Evolutionary conservation across 2,797 vertebrate genomes (phyloP), one percentile per base, ranked within the genome.

Genomic region (Knipowitschia caucasica): DNA sequence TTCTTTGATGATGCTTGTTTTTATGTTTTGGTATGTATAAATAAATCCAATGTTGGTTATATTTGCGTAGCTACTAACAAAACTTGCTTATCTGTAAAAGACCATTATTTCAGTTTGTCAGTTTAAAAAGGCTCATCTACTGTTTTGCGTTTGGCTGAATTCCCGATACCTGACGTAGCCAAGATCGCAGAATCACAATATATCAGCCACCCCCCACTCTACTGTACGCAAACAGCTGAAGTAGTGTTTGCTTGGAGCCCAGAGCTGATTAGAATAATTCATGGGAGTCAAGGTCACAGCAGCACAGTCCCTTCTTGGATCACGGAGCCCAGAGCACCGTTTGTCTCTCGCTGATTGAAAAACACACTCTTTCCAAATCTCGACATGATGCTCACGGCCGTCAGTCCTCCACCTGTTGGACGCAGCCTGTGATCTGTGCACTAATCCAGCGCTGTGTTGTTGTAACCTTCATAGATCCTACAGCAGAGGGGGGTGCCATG

Each of bases 401-500:
- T 53, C 23, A 26, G 46, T 40, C 40, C 20, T 7, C 52, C 68
- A 65, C 64, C 68, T 78, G 68, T 66, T 66, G 54, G 56, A 43
- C 23, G 3, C 21, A 7, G 52, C 43, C 24, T 56, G 43, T 23
- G 1, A 36, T 52, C 11, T 7, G 31, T 34, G 33, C 30, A 50
- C 70, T 56, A 29, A 63, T 59, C 52, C 27, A 7, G 17, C 24
- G n/a, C 25, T 43, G 8, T 69, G 50, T 52, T 64, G 23, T 56
- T 61, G 50, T 59, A 40, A 44, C 83, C 58, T 56, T 38, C 53
- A 1, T 78, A 99, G 96, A 83, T 90, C 91, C 3, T 93, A 93
- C 88, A 93, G 91, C 85, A 91, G 92, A 56, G 91, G 73, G 0
- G 93, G 91, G 0, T 95, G 92, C 78, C 94, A 94, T 9, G 85